A percentile compares a stretch with the other conserved stretches of the same genome.
Evolutionary conservation across 2,888 invertebrate species (phyloP).

Genomic region (Endotricha flammealis): DNA sequence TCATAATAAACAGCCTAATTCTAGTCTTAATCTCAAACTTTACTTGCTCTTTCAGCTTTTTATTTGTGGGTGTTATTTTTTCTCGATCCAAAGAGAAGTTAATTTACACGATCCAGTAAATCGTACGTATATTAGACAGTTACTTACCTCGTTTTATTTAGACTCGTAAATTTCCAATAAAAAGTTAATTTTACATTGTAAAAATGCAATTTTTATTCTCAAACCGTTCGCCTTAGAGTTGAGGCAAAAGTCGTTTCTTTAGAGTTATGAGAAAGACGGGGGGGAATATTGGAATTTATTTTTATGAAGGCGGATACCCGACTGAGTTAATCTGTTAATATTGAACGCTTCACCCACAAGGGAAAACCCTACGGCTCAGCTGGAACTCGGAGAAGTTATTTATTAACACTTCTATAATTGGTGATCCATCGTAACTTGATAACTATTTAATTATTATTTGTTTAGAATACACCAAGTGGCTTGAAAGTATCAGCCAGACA

Average conservation of each 20-base stretch:
- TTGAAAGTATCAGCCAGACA: too few relatives aligned
- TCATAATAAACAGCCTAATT: too few relatives aligned
- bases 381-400: constrained; percentile 15
- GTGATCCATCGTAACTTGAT: too few relatives aligned
- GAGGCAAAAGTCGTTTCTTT: constrained; percentile 61
- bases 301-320: constrained; percentile 61
- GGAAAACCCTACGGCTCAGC: constrained; percentile 39
- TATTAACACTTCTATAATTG: too few relatives aligned
- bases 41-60: too few relatives aligned
- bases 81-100: too few relatives aligned
- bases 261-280: constrained; percentile 65
- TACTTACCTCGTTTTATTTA: constrained; percentile 29
- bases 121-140: too few relatives aligned
- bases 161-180: constrained; percentile 59
- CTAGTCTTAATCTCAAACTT: too few relatives aligned
- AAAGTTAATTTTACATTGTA: constrained; percentile 66
- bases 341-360: constrained; percentile 60
- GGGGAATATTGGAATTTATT: constrained; percentile 69
- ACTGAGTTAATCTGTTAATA: constrained; percentile 70
- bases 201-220: constrained; percentile 70
- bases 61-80: too few relatives aligned
- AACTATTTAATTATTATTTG: too few relatives aligned
- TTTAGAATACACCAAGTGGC: too few relatives aligned
- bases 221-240: constrained; percentile 66
- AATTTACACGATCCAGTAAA: too few relatives aligned